Base-by-base conservation (phyloP, 2,888 invertebrate species). In the Hydraecia micacea region DNA sequence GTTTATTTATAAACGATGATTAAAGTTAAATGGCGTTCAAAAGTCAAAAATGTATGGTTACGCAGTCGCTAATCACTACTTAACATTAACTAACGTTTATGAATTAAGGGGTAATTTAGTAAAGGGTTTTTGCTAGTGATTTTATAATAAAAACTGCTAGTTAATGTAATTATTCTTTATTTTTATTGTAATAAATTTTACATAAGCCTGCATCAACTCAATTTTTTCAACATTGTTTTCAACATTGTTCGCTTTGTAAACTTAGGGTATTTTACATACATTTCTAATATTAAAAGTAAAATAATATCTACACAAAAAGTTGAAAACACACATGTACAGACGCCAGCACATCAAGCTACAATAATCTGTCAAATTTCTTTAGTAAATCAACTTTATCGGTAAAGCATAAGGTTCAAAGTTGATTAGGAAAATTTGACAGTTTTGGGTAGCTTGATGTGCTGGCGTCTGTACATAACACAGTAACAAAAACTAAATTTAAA, bases 81-180 rank as follows among this genome's bases (percentile, higher is more conserved):
- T 15, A 5, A 46, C 0, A 5, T 46, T 5, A 46, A 46, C 3
- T 0, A 49, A 49, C 49, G 49, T 15, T 49, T 15, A 18, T 49
- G 18, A 49, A 49, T 49, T 49, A 49, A 46, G 6, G 49, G 49
- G 49, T 21, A 70, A 21, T 28, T 66, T 71, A 21, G 8, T 70
- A 13, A 39, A 68, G 42, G 8, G 25, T 11, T 72, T 42, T 46
- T n/a, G 42, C 7, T 72, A 32, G 9, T 9, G 25, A 25, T 28
- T 68, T 42, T 70, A n/a, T 32, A 32, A 72, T 13, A 36, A 71
- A 46, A n/a, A 68, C 67, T 11, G 67, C 18, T 13, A 73, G 18
- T 39, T 39, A 65, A 6, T 21, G 25, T 25, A 15, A 21, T 25
- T 18, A 1, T 70, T 55, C 0, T 70, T 32, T 25, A 32, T 52